Conservation (phyloP, 2,113 vertebrate species). For the Monopterus albus region DNA sequence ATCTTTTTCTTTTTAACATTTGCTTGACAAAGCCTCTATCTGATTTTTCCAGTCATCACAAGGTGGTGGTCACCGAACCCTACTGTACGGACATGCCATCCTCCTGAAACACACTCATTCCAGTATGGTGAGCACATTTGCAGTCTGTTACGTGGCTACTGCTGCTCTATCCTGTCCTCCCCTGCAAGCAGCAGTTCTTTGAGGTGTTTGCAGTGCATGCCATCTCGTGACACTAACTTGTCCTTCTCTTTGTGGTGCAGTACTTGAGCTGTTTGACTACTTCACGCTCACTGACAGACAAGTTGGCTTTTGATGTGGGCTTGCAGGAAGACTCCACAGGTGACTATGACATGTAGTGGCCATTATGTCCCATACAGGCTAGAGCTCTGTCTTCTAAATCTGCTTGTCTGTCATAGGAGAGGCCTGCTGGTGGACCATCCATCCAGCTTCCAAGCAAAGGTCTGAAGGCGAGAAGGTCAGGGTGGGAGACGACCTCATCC, state of each 20-base stretch:
- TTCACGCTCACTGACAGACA: conserved; percentile 92
- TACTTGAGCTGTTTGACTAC: conserved; percentile 93
- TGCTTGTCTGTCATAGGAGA: conserved; percentile 81
- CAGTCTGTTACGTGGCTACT: background rate
- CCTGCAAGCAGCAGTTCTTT: background rate
- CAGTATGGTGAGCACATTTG: conserved; percentile 85
- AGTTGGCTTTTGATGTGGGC: conserved; percentile 93
- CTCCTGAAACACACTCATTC: conserved; percentile 92
- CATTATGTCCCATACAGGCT: background rate
- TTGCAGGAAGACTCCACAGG: conserved; percentile 92
- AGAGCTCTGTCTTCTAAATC: background rate
- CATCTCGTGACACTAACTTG: background rate
- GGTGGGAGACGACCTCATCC: conserved; percentile 93
- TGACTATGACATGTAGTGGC: conserved; percentile 37
- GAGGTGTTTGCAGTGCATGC: background rate
- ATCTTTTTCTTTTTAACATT: background rate
- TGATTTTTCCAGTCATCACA: conserved; percentile 86
- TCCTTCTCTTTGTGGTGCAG: conserved; percentile 69
- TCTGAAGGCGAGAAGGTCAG: conserved; percentile 95
- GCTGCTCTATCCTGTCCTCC: background rate
- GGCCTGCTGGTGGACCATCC: conserved; percentile 95
- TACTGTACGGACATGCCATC: conserved; percentile 93
- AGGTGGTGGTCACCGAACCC: conserved; percentile 91
- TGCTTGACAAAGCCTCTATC: conserved; percentile 13
- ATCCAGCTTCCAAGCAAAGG: conserved; percentile 93